Conservation (phyloP, 2,113 vertebrate species). For the Callipepla californica region DNA sequence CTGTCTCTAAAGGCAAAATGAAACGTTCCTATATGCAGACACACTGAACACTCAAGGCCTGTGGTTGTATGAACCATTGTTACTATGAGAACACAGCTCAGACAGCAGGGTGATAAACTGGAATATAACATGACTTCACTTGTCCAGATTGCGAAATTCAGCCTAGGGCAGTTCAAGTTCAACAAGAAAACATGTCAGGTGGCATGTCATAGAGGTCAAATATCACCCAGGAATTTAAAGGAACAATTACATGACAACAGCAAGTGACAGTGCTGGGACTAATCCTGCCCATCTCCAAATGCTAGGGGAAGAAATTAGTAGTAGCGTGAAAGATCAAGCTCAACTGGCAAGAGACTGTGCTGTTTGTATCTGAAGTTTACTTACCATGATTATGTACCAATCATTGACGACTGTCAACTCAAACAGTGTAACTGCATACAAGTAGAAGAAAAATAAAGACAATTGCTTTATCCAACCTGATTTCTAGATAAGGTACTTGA, state of each 20-base stretch:
- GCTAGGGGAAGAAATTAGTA: not conserved
- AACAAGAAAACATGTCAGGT: not conserved
- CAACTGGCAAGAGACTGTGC: not conserved
- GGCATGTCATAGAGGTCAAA: not conserved
- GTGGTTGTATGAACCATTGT: not conserved
- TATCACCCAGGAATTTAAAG: not conserved
- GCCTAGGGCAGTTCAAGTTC: not conserved
- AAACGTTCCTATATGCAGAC: not conserved
- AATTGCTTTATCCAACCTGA: not conserved
- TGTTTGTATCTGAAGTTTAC: not conserved
- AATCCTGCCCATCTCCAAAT: not conserved
- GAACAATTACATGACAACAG: not conserved
- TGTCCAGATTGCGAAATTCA: not conserved
- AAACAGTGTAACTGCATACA: constrained; percentile 91
- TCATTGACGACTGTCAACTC: constrained; percentile 98
- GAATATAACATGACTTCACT: not conserved
- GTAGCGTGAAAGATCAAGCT: not conserved
- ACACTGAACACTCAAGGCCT: not conserved
- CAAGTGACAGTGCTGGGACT: not conserved
- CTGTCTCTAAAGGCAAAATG: not conserved
- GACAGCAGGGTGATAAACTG: not conserved
- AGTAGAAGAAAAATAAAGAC: not conserved
- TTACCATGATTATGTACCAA: constrained; percentile 99
- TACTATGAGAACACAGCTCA: not conserved
- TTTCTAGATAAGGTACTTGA: not conserved